Base-by-base conservation (phyloP, 2,113 vertebrate genomes). In the Apistogramma diplotaenia region DNA sequence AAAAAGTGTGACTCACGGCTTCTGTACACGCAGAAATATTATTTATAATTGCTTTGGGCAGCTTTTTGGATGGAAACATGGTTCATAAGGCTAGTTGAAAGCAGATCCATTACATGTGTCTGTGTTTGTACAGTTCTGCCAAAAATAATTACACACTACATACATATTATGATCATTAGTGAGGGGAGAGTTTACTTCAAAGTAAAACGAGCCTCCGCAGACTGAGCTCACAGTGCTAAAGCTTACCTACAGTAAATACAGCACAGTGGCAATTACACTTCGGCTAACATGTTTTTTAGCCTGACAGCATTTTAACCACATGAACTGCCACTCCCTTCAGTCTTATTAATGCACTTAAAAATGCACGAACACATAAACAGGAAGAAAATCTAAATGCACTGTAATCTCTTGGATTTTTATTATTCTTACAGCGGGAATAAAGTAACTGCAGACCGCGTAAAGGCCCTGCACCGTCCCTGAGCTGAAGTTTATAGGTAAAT, bases 401-500 rank as follows among this genome's bases (percentile, higher is more conserved):
- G 15, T 13, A 61, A 11, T 15, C 55, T 37, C 6, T 49, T 37
- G 15, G 23, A 67, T 59, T 55, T 55, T 25, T 37, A 13, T 18
- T 70, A 5, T 65, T 79, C 85, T 55, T 70, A 53, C 49, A 33
- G 23, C 56, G 6, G 23, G 23, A 67, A 80, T 43, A 16, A 74
- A 25, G 71, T 12, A 57, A 76, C n/a, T n/a, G 11, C 29, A 23
- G 79, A 60, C 8, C 13, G 16, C 25, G 29, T 53, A 31, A 27
- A 77, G 33, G 33, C 35, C 29, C 25, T 82, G 61, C 58, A 76
- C 40, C 27, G 25, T 60, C 57, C 8, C 27, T 9, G 49, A 46
- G 76, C 25, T 75, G 27, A 62, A 11, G 8, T 78, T 86, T 76
- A 77, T 61, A 19, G 70, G 76, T 72, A 74, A 81, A 79, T 87